These are phyloP conservation scores for Cichladusa arquata DNA, from an alignment of 2,113 vertebrate genomes.

Conservation along the genomic window DNA sequence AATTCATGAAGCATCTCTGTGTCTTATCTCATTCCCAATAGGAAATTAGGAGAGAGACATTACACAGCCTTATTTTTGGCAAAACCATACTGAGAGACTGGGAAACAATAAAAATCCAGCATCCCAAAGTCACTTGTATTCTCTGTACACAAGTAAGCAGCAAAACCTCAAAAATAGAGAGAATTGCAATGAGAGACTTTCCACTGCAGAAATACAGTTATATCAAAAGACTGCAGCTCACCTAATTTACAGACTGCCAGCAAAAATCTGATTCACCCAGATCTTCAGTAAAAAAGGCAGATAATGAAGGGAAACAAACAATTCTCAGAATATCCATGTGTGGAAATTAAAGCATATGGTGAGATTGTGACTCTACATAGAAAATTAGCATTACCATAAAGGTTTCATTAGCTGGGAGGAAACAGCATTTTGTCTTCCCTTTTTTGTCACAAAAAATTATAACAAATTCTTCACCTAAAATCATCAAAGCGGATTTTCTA, in stretches of 20 bases:
- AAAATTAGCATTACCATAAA: background rate
- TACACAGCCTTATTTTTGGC: background rate
- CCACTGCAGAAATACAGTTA: background rate
- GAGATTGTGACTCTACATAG: rapidly evolving
- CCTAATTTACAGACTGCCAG: background rate
- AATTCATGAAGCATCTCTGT: background rate
- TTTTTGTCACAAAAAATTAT: background rate
- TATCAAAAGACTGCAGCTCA: background rate
- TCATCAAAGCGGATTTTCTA: background rate
- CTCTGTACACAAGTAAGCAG: background rate
- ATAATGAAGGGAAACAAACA: background rate
- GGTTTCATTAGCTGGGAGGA: background rate
- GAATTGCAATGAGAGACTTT: background rate
- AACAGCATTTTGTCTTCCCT: background rate
- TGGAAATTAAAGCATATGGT: background rate
- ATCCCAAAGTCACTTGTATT: background rate
- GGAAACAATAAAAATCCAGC: background rate
- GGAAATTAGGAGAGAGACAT: background rate
- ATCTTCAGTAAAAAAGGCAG: background rate
- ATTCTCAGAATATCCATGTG: background rate
- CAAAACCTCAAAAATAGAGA: background rate
- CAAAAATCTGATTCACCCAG: background rate
- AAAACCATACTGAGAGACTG: background rate
- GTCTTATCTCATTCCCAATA: background rate
- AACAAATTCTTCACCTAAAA: background rate